These are phyloP conservation scores for Vulpes vulpes DNA, from an alignment of 2,113 vertebrate genomes.

Conservation along the genomic window DNA sequence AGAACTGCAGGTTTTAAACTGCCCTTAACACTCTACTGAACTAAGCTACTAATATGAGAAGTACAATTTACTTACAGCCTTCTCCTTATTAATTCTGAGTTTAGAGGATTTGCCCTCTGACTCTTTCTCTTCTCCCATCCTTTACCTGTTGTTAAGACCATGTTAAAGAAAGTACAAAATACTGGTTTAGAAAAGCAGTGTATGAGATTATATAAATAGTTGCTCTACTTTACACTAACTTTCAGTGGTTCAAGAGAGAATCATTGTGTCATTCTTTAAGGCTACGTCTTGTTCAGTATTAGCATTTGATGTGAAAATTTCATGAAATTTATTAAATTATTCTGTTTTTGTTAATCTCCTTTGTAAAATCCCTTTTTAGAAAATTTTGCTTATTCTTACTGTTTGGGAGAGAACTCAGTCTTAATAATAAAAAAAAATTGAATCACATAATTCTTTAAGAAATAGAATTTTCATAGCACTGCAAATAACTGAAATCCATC, in stretches of 20 bases:
- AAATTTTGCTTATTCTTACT: neutral
- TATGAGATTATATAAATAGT: neutral
- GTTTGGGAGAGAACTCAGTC: neutral
- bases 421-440: neutral
- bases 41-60: neutral
- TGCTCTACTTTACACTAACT: neutral
- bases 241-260: neutral
- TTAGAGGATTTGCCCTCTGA: neutral
- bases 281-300: neutral
- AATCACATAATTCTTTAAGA: neutral
- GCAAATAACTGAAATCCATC: neutral
- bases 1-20: neutral
- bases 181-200: neutral
- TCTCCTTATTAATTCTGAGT: neutral
- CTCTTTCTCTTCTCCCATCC: neutral
- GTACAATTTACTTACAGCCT: neutral
- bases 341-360: neutral
- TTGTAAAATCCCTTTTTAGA: neutral
- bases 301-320: neutral
- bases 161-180: neutral
- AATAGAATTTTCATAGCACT: neutral
- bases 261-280: neutral
- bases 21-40: neutral
- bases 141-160: neutral
- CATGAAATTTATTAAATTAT: neutral